phyloP scores from a whole-genome alignment of 2,888 invertebrate genomes.

The Cephus pygmeus region DNA sequence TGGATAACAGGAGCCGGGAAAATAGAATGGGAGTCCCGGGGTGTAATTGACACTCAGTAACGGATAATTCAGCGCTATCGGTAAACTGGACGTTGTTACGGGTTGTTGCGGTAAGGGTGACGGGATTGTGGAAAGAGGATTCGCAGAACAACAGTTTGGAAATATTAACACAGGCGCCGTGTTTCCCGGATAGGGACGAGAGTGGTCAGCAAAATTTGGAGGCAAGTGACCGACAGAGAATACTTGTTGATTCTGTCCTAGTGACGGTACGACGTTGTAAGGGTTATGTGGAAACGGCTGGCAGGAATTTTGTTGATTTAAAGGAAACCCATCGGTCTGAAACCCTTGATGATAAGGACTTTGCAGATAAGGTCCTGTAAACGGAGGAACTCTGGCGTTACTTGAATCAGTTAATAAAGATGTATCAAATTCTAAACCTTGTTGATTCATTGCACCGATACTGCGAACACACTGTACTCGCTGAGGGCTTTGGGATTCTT shows the following conservation, averaged over 20 bases:
- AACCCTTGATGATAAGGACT: constrained; percentile 28
- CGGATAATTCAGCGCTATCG: neutral
- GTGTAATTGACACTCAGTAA: neutral
- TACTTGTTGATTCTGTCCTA: constrained; percentile 16
- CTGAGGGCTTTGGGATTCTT: constrained; percentile 12
- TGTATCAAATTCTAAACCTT: neutral
- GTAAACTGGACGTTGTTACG: neutral
- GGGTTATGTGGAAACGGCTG: constrained; percentile 4
- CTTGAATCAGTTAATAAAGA: neutral
- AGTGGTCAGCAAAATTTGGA: constrained; percentile 47
- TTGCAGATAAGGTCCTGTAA: constrained; percentile 19
- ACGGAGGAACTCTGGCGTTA: neutral
- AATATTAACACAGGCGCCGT: constrained; percentile 53
- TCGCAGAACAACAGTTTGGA: constrained; percentile 34
- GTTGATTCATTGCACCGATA: constrained; percentile 10
- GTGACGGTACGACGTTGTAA: neutral
- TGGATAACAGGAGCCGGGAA: constrained; percentile 44
- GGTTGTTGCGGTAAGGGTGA: constrained; percentile 3
- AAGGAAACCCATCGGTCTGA: constrained; percentile 30
- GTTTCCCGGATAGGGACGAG: constrained; percentile 39
- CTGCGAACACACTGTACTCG: constrained; percentile 24
- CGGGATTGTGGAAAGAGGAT: neutral
- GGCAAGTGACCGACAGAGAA: constrained; percentile 24
- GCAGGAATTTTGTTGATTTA: constrained; percentile 17
- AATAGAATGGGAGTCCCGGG: constrained; percentile 24